Base-by-base conservation (phyloP, 2,113 vertebrate species). In the Barbus barbus region DNA sequence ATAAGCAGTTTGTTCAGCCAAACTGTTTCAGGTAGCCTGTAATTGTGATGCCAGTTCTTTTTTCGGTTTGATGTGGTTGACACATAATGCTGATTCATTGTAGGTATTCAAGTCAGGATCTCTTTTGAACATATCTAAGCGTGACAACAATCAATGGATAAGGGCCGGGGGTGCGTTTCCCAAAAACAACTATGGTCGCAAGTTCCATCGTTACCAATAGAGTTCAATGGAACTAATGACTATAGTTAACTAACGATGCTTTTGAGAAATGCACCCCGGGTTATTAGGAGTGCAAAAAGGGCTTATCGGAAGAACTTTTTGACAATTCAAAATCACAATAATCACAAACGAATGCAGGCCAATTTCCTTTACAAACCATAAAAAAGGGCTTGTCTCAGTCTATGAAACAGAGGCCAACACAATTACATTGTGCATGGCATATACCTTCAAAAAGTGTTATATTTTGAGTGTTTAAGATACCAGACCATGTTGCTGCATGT, bases 51-150 rank as follows among this genome's bases (percentile, higher is more conserved):
- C 12, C 60, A 18, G 18, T 61, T 41, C 26, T 56, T 41, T 22
- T 60, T n/a, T 46, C 5, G 4, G 38, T 83, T 85, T 88, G 76
- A 81, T 88, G 77, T 85, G 69, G 82, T 58, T 78, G 48, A 60
- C 78, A 77, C 82, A 48, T 81, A 71, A 87, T 26, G 53, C 63
- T 83, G 26, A 74, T 74, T 28, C 26, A 78, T 48, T 71, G 75
- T 80, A 31, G 69, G 73, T 63, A 75, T 24, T n/a, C 38, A 31
- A 79, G 75, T 79, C 53, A 83, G 53, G 53, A 36, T 60, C 41
- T 69, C 41, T 71, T 41, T 73, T 41, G 58, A 75, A 73, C 82
- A 44, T 31, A 82, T 48, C 41, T 60, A 76, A 77, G 46, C 72
- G 9, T 65, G 51, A 77, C 79, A 82, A 18, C 12, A 77, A 56